These are phyloP conservation scores for Zoanthus sansibaricus DNA, from an alignment of 92 coral and sea anemone genomes.

Conservation along the genomic window DNA sequence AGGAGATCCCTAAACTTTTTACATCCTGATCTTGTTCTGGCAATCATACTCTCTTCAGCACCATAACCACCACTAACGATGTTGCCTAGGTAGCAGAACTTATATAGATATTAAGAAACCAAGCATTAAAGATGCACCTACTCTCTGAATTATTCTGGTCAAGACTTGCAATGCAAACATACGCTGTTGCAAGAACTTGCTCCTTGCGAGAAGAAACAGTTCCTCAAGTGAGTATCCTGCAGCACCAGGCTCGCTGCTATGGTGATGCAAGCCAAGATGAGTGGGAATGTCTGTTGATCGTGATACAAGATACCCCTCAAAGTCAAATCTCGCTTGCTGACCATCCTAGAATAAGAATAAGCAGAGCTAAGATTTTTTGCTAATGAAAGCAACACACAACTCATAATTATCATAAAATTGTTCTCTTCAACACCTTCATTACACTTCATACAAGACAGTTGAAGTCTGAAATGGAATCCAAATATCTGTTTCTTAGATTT, in stretches of 20 bases:
- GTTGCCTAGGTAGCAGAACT: too few species aligned
- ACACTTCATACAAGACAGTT: too few species aligned
- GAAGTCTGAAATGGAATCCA: too few species aligned
- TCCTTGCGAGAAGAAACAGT: slow-evolving; percentile 86
- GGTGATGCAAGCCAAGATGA: slow-evolving; percentile 96
- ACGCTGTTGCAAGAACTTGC: slow-evolving; percentile 96
- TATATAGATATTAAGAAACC: background rate
- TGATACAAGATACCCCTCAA: slow-evolving; percentile 81
- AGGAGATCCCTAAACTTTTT: too few species aligned
- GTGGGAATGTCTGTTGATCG: slow-evolving; percentile 79
- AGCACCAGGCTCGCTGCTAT: slow-evolving; percentile 89
- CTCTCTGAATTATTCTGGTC: slow-evolving; percentile 90
- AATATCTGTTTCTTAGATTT: too few species aligned
- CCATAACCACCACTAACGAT: too few species aligned
- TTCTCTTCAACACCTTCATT: too few species aligned
- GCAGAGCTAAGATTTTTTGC: background rate
- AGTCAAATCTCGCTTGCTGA: slow-evolving; percentile 92
- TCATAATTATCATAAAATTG: too few species aligned
- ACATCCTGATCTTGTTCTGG: too few species aligned
- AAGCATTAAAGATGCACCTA: background rate
- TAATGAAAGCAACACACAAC: too few species aligned
- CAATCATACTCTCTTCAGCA: too few species aligned
- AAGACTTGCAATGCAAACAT: slow-evolving; percentile 90
- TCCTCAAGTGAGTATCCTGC: slow-evolving; percentile 97
- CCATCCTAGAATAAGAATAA: slow-evolving; percentile 60